Base-by-base conservation (phyloP, 1,140 invertebrate genomes). In the Diorhabda elongata region DNA sequence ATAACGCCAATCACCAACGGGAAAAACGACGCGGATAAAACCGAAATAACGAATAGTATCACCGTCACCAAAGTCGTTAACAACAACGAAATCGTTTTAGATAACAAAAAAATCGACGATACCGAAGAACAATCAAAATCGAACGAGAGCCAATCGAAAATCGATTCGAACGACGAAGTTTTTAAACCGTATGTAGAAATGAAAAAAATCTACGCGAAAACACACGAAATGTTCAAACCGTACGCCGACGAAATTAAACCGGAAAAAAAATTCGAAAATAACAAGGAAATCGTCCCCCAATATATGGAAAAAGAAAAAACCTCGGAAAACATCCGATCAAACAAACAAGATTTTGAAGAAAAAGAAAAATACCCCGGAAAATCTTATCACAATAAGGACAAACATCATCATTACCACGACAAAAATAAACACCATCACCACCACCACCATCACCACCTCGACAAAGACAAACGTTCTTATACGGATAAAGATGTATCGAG, bases 31-130 rank as follows among this genome's bases (percentile, higher is more conserved):
- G 67, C 66, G 52, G 71, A 71, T 61, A 60, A 61, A 58, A 62
- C 67, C 47, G 71, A 62, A 58, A 69, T 68, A 64, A 66, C 59
- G n/a, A 74, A 66, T 69, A 71, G 72, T 58, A 67, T 72, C 44
- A 69, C 66, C n/a, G 69, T 74, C 63, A 74, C 69, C 67, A 74
- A 74, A 62, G 66, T 73, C 11, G 65, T 61, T 58, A 69, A 64
- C 66, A 67, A 67, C 45, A 43, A 42, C 9, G n/a, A 41, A 42
- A 52, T 52, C 47, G 47, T 26, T 26, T 26, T 26, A 26, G 26
- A 26, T 26, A 26, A 26, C 26, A 26, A 26, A 26, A 26, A 26
- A 26, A 26, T 26, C 26, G 26, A 26, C 26, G 26, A 26, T 26
- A 26, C 26, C 1, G 26, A 26, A 26, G 26, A 26, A 26, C 26